A percentile compares a stretch with the other conserved stretches of the same genome.
These are phyloP conservation scores for Xanthorhoe designata DNA, from an alignment of 2,888 invertebrate species.

Conservation along the genomic window DNA sequence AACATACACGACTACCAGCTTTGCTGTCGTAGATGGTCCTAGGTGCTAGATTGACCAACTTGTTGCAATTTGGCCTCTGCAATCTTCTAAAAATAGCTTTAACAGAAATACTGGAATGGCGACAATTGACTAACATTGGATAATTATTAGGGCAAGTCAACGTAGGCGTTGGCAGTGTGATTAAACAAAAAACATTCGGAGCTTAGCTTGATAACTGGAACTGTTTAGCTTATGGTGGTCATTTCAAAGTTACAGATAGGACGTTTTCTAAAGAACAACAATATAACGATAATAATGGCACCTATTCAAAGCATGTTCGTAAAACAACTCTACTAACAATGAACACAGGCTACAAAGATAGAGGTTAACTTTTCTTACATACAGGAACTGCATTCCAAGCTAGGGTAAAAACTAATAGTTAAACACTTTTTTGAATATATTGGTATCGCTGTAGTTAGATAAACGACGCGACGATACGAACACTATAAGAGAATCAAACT, in stretches of 20 bases:
- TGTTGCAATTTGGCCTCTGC: conserved; percentile 27
- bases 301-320: background rate
- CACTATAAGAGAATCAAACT: background rate
- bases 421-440: background rate
- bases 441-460: background rate
- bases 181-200: too few species aligned
- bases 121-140: background rate
- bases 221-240: too few species aligned
- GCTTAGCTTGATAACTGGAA: too few species aligned
- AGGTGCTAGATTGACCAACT: conserved; percentile 26
- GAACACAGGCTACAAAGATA: background rate
- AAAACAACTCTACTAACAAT: background rate
- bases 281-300: background rate
- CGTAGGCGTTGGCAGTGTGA: background rate
- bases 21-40: conserved; percentile 33
- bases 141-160: background rate
- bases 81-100: background rate
- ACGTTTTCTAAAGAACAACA: background rate
- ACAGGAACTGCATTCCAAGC: too few species aligned
- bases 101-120: background rate
- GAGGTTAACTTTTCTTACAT: background rate
- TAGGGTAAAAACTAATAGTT: background rate
- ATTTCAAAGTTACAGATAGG: too few species aligned
- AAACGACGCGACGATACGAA: background rate
- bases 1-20: conserved; percentile 19